phyloP scores from a whole-genome alignment of 2,888 invertebrate species.

The Andrena marginata region DNA sequence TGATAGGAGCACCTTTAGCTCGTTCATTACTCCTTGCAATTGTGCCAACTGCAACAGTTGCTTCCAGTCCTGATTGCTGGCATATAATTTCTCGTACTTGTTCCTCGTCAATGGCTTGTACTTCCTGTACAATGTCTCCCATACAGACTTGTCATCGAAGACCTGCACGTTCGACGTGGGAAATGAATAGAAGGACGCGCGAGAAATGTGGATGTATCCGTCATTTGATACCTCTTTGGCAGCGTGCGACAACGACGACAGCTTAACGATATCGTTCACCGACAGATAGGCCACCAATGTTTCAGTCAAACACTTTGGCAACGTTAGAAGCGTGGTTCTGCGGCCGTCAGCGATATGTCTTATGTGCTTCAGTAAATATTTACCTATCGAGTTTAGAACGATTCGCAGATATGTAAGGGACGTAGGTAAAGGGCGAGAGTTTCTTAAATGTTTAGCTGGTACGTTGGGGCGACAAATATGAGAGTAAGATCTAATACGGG shows the following conservation, averaged over 20 bases:
- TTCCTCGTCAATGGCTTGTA: conserved; percentile 45
- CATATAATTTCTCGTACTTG: conserved; percentile 44
- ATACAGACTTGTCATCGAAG: conserved; percentile 70
- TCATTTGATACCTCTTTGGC: conserved; percentile 66
- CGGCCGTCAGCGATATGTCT: conserved; percentile 54
- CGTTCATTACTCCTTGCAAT: conserved; percentile 39
- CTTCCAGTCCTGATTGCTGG: conserved; percentile 67
- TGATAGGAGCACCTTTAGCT: conserved; percentile 38
- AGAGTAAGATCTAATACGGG: neutral
- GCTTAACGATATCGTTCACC: conserved; percentile 65
- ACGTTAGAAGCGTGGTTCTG: conserved; percentile 64
- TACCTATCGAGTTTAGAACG: conserved; percentile 55
- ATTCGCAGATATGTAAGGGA: neutral
- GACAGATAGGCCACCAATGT: conserved; percentile 65
- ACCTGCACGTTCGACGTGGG: conserved; percentile 55
- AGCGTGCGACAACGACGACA: conserved; percentile 64
- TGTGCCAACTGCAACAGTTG: conserved; percentile 65
- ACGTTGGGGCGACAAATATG: neutral
- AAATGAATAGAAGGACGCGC: neutral
- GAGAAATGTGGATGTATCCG: neutral
- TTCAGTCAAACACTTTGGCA: conserved; percentile 66
- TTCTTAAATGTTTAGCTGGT: neutral
- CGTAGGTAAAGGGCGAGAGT: neutral
- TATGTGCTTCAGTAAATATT: conserved; percentile 63
- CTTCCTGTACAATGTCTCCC: conserved; percentile 71